Evolutionary conservation across 2,113 vertebrate species (phyloP).

Genomic region (Perognathus longimembris): DNA sequence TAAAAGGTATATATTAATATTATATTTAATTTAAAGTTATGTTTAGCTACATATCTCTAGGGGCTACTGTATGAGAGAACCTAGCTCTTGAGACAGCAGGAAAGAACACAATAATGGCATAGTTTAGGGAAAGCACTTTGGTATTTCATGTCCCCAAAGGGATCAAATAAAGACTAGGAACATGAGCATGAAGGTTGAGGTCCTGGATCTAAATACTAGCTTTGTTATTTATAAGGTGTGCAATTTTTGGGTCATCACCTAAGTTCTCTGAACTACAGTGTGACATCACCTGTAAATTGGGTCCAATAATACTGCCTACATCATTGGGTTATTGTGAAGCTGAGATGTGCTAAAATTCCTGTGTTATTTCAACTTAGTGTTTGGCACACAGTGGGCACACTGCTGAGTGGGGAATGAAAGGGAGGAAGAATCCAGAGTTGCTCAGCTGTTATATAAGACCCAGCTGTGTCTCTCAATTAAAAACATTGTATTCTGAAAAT

Average conservation of each 20-base stretch:
- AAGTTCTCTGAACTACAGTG: not conserved
- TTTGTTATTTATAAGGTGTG: conserved; percentile 3
- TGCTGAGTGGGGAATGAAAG: not conserved
- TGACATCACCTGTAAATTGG: conserved; percentile 7
- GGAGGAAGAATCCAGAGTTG: not conserved
- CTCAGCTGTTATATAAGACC: not conserved
- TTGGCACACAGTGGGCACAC: not conserved
- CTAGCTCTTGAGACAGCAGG: not conserved
- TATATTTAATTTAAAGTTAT: too few species aligned
- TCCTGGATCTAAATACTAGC: not conserved
- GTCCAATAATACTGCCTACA: not conserved
- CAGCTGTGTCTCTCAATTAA: not conserved
- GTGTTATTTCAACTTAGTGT: conserved; percentile 20
- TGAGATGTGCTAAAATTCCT: not conserved
- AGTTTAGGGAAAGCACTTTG: conserved; percentile 2
- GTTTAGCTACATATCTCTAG: not conserved
- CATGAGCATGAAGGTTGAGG: not conserved
- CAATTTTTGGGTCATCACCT: not conserved
- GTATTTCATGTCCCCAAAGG: not conserved
- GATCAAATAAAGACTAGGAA: not conserved
- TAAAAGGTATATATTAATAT: conserved; percentile 47
- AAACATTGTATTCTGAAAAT: conserved; percentile 38
- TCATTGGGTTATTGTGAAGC: not conserved
- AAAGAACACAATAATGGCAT: not conserved
- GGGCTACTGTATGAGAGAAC: not conserved